These are phyloP conservation scores for Macropis europaea DNA, from an alignment of 2,888 invertebrate species.

Conservation along the genomic window DNA sequence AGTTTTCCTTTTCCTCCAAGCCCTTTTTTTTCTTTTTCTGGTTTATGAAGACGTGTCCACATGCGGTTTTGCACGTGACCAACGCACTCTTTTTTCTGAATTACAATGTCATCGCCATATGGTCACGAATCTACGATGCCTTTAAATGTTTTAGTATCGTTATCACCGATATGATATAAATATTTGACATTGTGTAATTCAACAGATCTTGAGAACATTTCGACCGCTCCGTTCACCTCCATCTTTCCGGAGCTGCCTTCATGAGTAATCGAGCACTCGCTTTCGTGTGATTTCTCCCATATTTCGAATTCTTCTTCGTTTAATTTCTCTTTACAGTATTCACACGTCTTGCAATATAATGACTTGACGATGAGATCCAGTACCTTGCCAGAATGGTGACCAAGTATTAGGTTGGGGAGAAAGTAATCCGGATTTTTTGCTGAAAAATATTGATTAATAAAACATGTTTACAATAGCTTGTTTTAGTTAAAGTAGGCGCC, in stretches of 20 bases:
- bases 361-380: slow-evolving; percentile 46
- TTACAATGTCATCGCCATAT: neutral
- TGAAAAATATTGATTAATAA: too few relatives aligned
- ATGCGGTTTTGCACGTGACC: slow-evolving; percentile 6
- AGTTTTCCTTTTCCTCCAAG: too few relatives aligned
- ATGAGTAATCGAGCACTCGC: neutral
- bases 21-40: neutral
- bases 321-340: slow-evolving; percentile 32
- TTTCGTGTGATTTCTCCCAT: slow-evolving; percentile 16
- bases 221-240: slow-evolving; percentile 2
- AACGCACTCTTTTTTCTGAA: slow-evolving; percentile 3
- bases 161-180: neutral
- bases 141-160: neutral
- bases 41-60: neutral
- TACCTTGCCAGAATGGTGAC: slow-evolving; percentile 33
- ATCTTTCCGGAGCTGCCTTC: neutral
- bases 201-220: neutral
- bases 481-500: too few relatives aligned
- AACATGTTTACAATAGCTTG: too few relatives aligned
- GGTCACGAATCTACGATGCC: neutral
- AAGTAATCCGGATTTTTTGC: too few relatives aligned
- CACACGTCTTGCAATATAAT: slow-evolving; percentile 40
- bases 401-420: too few relatives aligned
- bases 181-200: neutral
- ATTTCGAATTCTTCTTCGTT: slow-evolving; percentile 31